Evolutionary conservation across 2,888 invertebrate genomes (phyloP).

Genomic region (Sarcophaga caerulescens): DNA sequence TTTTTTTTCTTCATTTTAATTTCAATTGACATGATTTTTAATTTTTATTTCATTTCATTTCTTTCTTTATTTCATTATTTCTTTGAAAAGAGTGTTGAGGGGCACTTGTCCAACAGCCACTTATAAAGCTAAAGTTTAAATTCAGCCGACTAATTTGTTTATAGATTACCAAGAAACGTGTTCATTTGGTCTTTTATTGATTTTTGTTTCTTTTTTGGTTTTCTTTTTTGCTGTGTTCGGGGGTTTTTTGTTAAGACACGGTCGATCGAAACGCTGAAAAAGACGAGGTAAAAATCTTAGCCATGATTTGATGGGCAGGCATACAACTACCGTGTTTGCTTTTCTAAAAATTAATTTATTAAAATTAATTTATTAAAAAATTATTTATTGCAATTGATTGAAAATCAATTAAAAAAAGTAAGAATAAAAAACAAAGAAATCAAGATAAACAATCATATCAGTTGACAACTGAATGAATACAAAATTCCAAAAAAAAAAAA

Average conservation of each 20-base stretch:
- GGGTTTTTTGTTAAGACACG: too few relatives aligned
- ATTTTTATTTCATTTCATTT: conserved; percentile 7
- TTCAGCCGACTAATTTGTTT: background rate
- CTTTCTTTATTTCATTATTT: background rate
- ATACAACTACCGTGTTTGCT: conserved; percentile 9
- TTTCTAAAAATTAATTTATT: too few relatives aligned
- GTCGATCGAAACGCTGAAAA: background rate
- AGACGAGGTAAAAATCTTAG: conserved; percentile 10
- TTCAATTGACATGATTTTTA: conserved; percentile 45
- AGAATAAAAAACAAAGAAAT: background rate
- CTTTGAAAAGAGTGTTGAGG: background rate
- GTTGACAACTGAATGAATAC: background rate
- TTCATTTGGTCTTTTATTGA: background rate
- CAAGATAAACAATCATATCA: background rate
- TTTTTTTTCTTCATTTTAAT: conserved; percentile 6
- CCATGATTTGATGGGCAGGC: background rate
- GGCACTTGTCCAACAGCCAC: conserved; percentile 32
- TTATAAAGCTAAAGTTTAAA: conserved; percentile 6
- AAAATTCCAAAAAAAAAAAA: background rate
- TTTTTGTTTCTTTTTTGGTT: conserved; percentile 9
- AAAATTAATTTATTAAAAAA: too few relatives aligned
- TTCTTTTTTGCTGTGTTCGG: background rate
- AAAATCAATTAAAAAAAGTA: background rate
- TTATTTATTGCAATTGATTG: too few relatives aligned
- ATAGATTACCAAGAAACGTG: conserved; percentile 31